Evolutionary conservation across 2,797 vertebrate species (phyloP), one percentile per base, ranked within the genome.

Genomic region (Heliangelus exortis): DNA sequence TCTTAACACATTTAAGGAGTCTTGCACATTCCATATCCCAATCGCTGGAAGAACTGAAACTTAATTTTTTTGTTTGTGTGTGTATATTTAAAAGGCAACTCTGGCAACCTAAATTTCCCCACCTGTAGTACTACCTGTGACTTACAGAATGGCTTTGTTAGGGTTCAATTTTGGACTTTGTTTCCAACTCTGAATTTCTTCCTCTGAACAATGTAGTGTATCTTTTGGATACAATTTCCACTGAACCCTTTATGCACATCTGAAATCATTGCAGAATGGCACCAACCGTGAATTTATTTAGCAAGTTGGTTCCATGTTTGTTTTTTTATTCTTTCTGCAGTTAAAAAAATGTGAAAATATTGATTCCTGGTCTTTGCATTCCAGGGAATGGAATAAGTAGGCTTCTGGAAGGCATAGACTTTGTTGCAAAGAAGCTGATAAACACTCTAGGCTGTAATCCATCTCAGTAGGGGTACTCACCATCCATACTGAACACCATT

Each of bases 391-490:
- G 89, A 89, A 90, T 77, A 85, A 90, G 74, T 82, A 90, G 94
- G 94, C 85, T 96, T 95, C 93, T 73, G 95, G 83, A 93, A 92
- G 91, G 87, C 93, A 91, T 5, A 92, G 91, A 84, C 74, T 79
- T 83, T 94, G 90, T 92, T 78, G 71, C 75, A 82, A 41, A 86
- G 86, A 66, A 95, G 80, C 88, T 48, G 54, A 45, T 76, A 61
- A 67, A 26, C 76, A 36, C 87, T 68, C 59, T 57, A 48, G 77
- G 76, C 72, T 85, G 87, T 76, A 74, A 58, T 39, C 77, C 74
- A 63, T 62, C 83, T 77, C 89, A 69, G 77, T 18, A 86, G 94
- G 87, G 90, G 79, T 22, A 59, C 71, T 84, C 29, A 5, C 41
- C 43, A 4, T 79, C 81, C 48, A 62, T 82, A 47, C 11, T 62